These are phyloP conservation scores for Okamejei kenojei DNA, from an alignment of 2,797 vertebrate species.

Conservation along the genomic window DNA sequence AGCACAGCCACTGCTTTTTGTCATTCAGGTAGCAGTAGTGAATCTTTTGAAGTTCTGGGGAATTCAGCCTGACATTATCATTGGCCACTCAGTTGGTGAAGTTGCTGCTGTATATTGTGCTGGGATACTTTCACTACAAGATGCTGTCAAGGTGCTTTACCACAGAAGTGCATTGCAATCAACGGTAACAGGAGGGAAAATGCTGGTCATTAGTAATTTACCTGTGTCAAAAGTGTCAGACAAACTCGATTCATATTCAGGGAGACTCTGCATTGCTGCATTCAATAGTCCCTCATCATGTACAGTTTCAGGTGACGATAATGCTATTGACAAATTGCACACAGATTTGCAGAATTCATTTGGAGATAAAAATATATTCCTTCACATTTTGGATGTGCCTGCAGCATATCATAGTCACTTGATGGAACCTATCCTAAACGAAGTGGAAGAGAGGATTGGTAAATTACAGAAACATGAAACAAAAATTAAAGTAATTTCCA, in stretches of 20 bases:
- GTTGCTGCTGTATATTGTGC: constrained; percentile 74
- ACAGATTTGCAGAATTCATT: constrained; percentile 53
- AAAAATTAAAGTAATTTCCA: constrained; percentile 67
- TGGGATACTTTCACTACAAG: constrained; percentile 71
- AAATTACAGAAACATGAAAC: constrained; percentile 54
- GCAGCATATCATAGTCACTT: constrained; percentile 74
- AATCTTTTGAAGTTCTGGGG: constrained; percentile 70
- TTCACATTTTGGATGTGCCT: constrained; percentile 64
- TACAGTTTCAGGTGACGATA: constrained; percentile 70
- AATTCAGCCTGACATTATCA: constrained; percentile 57
- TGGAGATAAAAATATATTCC: constrained; percentile 62
- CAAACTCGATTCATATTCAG: constrained; percentile 51
- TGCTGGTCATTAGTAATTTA: constrained; percentile 75
- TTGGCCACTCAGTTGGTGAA: constrained; percentile 77
- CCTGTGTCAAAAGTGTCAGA: constrained; percentile 57
- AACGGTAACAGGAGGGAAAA: constrained; percentile 66
- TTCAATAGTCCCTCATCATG: constrained; percentile 73
- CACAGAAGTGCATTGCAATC: constrained; percentile 67
- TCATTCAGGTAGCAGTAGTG: constrained; percentile 66
- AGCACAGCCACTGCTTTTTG: constrained; percentile 73
- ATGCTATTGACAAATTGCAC: constrained; percentile 55
- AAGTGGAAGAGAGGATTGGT: constrained; percentile 55
- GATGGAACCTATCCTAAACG: constrained; percentile 69
- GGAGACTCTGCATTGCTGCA: constrained; percentile 65
- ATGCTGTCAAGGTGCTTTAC: constrained; percentile 74